Evolutionary conservation across 2,888 invertebrate genomes (phyloP).

Genomic region (Morinoia aosen): DNA sequence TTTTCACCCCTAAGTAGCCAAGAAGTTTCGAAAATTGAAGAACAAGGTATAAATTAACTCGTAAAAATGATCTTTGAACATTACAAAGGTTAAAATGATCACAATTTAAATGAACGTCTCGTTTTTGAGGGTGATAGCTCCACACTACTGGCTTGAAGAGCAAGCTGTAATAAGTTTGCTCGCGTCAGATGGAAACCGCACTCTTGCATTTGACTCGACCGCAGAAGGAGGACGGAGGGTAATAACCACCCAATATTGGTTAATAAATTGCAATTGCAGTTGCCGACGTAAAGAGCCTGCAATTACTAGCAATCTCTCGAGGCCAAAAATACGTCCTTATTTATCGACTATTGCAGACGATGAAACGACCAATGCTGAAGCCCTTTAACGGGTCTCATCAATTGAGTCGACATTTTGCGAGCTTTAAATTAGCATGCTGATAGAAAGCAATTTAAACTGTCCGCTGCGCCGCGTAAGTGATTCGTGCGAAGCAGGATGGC

Average conservation of each 20-base stretch:
- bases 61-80: too few relatives aligned
- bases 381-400: not conserved
- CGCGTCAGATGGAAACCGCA: not conserved
- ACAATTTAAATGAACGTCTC: too few relatives aligned
- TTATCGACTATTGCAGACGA: not conserved
- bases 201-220: not conserved
- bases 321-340: not conserved
- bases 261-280: not conserved
- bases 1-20: too few relatives aligned
- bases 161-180: too few relatives aligned
- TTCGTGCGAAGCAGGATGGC: not conserved
- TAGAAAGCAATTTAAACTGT: not conserved
- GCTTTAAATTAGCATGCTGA: not conserved
- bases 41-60: too few relatives aligned
- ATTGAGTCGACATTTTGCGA: not conserved
- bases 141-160: too few relatives aligned
- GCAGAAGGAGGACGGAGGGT: not conserved
- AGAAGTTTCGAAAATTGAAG: too few relatives aligned
- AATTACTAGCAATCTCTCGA: not conserved
- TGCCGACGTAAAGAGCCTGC: not conserved
- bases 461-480: not conserved
- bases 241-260: not conserved
- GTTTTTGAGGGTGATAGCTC: too few relatives aligned
- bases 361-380: not conserved
- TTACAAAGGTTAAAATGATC: too few relatives aligned